phyloP scores from a whole-genome alignment of 2,113 vertebrate species.

The Nerophis ophidion region DNA sequence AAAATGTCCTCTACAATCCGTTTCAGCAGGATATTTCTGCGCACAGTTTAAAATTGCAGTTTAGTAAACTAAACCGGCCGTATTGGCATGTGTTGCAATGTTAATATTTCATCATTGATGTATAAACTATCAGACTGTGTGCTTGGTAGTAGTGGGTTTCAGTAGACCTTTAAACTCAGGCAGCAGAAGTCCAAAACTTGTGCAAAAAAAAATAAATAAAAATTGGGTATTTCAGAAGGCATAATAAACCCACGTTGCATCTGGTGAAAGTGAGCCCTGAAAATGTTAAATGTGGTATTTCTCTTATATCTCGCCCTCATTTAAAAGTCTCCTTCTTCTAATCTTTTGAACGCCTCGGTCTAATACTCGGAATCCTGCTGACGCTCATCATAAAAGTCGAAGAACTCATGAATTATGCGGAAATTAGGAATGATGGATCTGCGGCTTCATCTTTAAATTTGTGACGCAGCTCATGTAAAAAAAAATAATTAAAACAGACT shows the following conservation, averaged over 20 bases:
- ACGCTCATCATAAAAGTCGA: background rate
- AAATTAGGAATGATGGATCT: constrained; percentile 2
- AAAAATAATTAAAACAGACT: background rate
- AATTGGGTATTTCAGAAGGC: too few relatives aligned
- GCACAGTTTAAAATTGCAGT: too few relatives aligned
- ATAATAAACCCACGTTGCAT: background rate
- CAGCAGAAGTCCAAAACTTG: background rate
- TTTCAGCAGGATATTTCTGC: too few relatives aligned
- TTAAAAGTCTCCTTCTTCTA: constrained; percentile 3
- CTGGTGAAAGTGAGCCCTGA: background rate
- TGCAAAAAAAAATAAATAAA: too few relatives aligned
- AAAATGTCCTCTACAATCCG: too few relatives aligned
- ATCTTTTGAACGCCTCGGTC: constrained; percentile 5
- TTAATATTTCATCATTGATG: too few relatives aligned
- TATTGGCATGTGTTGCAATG: too few relatives aligned
- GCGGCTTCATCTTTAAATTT: background rate
- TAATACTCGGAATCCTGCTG: constrained; percentile 3
- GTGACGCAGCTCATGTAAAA: background rate
- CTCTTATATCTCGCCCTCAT: background rate
- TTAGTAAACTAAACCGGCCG: too few relatives aligned
- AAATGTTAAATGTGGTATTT: background rate
- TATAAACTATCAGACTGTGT: too few relatives aligned
- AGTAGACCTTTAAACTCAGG: background rate
- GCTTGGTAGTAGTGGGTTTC: too few relatives aligned
- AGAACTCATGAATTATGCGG: constrained; percentile 6